These are phyloP conservation scores for Hypocryptadius cinnamomeus DNA, from an alignment of 2,113 vertebrate genomes.

Conservation along the genomic window DNA sequence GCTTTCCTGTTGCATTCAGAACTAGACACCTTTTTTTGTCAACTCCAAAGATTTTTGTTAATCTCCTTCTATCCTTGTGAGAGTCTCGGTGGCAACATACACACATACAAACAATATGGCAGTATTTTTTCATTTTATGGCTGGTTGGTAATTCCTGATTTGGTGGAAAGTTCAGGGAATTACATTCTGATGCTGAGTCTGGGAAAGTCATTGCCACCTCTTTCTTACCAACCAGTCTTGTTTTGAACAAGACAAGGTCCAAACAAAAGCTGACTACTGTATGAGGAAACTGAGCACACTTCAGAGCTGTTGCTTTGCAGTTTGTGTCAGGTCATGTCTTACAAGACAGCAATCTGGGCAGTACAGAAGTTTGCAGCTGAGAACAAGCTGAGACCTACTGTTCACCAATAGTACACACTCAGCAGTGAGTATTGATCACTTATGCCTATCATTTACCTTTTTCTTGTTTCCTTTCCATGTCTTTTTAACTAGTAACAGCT, in stretches of 20 bases:
- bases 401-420: background rate
- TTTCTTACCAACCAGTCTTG: background rate
- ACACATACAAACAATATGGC: background rate
- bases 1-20: background rate
- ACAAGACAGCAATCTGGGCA: background rate
- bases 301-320: background rate
- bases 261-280: background rate
- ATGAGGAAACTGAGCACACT: background rate
- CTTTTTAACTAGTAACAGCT: background rate
- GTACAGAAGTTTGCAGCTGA: background rate
- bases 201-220: background rate
- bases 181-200: background rate
- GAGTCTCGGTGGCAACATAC: fast-evolving
- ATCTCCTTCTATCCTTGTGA: background rate
- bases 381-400: background rate
- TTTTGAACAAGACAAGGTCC: background rate
- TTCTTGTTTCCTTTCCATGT: background rate
- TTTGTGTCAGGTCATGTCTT: background rate
- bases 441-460: background rate
- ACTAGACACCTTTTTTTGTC: background rate
- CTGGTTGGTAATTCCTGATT: background rate
- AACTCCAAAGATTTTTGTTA: background rate
- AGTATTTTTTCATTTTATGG: background rate
- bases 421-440: background rate
- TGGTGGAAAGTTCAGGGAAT: background rate